phyloP scores from a whole-genome alignment of 2,888 invertebrate species.

The Dicyrtoma fusca region DNA sequence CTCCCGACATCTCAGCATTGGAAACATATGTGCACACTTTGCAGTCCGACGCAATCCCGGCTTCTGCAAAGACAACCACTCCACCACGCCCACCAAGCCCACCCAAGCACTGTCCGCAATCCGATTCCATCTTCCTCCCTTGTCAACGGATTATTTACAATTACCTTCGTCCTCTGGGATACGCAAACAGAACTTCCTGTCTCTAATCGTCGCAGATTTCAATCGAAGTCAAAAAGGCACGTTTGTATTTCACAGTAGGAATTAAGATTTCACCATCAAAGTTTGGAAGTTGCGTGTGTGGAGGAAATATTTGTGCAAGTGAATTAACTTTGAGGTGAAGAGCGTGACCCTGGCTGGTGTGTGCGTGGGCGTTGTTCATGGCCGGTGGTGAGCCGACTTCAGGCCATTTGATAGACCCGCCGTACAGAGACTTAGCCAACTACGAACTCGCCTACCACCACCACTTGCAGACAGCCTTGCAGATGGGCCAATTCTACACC shows the following conservation, averaged over 20 bases:
- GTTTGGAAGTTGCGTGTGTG: background rate
- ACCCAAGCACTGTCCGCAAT: conserved; percentile 5
- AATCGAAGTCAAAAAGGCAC: too few relatives aligned
- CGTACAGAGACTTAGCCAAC: conserved; percentile 37
- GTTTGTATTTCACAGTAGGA: too few relatives aligned
- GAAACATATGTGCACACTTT: conserved; percentile 31
- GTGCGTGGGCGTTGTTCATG: conserved; percentile 17
- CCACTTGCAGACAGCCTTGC: conserved; percentile 46
- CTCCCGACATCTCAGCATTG: conserved; percentile 19
- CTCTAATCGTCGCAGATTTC: too few relatives aligned
- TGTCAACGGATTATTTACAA: background rate
- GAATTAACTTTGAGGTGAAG: background rate
- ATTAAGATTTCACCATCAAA: background rate
- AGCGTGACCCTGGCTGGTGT: too few relatives aligned
- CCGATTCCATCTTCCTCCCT: background rate
- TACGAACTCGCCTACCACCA: conserved; percentile 49
- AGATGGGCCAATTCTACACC: conserved; percentile 56
- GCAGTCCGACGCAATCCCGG: conserved; percentile 22
- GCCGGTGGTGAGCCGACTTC: conserved; percentile 25
- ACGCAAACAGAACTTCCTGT: too few relatives aligned
- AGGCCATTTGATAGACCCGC: conserved; percentile 16
- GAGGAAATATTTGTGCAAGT: background rate
- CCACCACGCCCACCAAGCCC: conserved; percentile 29
- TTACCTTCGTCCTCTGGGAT: background rate
- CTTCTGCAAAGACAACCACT: conserved; percentile 8